Conservation (phyloP, 2,888 invertebrate species). For the Bursaphelenchus okinawaensis region DNA sequence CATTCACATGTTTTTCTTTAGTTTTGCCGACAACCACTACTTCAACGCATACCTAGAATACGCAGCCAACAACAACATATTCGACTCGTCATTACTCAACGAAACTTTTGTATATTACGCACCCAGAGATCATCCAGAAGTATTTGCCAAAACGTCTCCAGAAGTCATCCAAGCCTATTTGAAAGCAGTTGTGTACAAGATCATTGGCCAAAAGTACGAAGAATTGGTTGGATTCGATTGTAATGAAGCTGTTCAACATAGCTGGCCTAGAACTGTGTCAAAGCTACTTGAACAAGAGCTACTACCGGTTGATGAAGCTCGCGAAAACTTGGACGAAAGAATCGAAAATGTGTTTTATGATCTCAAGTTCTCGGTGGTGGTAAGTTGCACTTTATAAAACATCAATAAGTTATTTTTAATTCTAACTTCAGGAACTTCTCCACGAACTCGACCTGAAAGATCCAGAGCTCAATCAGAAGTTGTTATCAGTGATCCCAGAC, state of each 20-base stretch:
- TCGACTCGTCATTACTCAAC: background rate
- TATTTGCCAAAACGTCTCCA: background rate
- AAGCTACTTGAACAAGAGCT: background rate
- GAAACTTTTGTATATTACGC: background rate
- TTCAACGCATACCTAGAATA: background rate
- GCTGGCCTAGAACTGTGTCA: background rate
- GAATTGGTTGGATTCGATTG: background rate
- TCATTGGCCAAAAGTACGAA: background rate
- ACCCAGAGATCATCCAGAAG: background rate
- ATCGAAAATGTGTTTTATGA: background rate
- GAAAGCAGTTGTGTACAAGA: background rate
- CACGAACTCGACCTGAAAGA: background rate
- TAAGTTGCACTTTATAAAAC: no score
- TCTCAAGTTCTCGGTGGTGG: background rate
- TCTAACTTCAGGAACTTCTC: background rate
- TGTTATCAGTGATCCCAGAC: background rate
- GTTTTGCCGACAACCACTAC: background rate
- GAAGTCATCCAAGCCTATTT: background rate
- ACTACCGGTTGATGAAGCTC: background rate
- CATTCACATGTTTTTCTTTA: no score
- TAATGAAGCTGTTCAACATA: background rate
- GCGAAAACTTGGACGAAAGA: background rate
- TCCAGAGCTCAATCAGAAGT: background rate
- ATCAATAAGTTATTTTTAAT: background rate
- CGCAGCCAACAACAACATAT: background rate